Conservation (phyloP, 1,140 invertebrate species). For the Cecropterus lyciades region DNA sequence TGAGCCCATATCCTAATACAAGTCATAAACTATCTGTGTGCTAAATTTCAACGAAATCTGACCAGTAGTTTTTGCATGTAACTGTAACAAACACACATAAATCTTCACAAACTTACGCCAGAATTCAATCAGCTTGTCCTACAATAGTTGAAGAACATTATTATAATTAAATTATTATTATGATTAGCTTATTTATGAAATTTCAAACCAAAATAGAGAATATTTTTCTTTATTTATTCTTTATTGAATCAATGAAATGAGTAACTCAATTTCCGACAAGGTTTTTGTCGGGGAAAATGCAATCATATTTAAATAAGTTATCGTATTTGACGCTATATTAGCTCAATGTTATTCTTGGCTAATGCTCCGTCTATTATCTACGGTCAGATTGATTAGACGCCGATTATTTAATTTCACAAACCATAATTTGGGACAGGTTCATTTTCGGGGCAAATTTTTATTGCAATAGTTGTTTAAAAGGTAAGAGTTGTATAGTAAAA, state of each 20-base stretch:
- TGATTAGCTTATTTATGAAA: not conserved
- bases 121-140: too few relatives aligned
- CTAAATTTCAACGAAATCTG: too few relatives aligned
- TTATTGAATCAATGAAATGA: not conserved
- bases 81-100: too few relatives aligned
- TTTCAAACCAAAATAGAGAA: not conserved
- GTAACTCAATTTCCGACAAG: not conserved
- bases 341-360: conserved; percentile 46
- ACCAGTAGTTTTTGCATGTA: too few relatives aligned
- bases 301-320: conserved; percentile 21
- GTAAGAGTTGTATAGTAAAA: conserved; percentile 59
- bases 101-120: too few relatives aligned
- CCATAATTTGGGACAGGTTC: conserved; percentile 50
- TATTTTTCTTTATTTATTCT: too few relatives aligned
- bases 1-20: too few relatives aligned
- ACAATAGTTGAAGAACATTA: too few relatives aligned
- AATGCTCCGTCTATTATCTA: conserved; percentile 37
- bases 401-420: conserved; percentile 63
- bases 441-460: conserved; percentile 59
- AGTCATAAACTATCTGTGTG: too few relatives aligned
- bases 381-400: conserved; percentile 47
- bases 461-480: conserved; percentile 53
- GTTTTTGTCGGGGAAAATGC: not conserved
- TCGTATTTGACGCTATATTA: conserved; percentile 44
- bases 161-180: too few relatives aligned